Conservation (phyloP, 2,888 invertebrate species). For the Clepsis dumicolana region DNA sequence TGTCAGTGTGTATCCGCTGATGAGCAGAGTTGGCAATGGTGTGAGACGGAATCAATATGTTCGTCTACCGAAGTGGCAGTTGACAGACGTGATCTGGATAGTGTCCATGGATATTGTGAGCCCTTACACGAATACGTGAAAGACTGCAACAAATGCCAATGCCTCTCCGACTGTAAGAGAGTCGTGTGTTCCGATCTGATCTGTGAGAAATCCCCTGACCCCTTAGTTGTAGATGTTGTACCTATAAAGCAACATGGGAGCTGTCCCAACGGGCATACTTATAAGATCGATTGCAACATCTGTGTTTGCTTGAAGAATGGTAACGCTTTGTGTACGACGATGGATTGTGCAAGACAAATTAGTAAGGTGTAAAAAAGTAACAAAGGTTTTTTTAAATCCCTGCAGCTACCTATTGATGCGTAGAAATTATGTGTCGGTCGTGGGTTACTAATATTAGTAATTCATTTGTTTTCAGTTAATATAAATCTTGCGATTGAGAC, state of each 20-base stretch:
- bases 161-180: constrained; percentile 65
- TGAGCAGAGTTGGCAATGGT: constrained; percentile 57
- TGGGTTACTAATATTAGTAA: too few relatives aligned
- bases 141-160: constrained; percentile 69
- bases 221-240: constrained; percentile 61
- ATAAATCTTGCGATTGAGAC: background rate
- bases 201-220: constrained; percentile 48
- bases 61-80: constrained; percentile 5
- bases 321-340: constrained; percentile 70
- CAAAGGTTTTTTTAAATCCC: constrained; percentile 44
- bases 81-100: constrained; percentile 45
- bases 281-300: constrained; percentile 69
- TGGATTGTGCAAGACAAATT: constrained; percentile 53
- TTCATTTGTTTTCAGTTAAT: too few relatives aligned
- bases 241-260: constrained; percentile 59
- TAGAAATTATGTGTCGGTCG: too few relatives aligned
- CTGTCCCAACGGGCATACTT: constrained; percentile 66
- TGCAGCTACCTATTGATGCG: constrained; percentile 12
- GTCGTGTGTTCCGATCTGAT: constrained; percentile 60
- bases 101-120: constrained; percentile 68
- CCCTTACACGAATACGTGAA: constrained; percentile 63
- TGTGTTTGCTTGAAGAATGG: constrained; percentile 72
- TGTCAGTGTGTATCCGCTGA: constrained; percentile 59
- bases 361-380: constrained; percentile 45
- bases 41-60: constrained; percentile 55